These are phyloP conservation scores for Bufo gargarizans DNA, from an alignment of 2,113 vertebrate species.

Conservation along the genomic window DNA sequence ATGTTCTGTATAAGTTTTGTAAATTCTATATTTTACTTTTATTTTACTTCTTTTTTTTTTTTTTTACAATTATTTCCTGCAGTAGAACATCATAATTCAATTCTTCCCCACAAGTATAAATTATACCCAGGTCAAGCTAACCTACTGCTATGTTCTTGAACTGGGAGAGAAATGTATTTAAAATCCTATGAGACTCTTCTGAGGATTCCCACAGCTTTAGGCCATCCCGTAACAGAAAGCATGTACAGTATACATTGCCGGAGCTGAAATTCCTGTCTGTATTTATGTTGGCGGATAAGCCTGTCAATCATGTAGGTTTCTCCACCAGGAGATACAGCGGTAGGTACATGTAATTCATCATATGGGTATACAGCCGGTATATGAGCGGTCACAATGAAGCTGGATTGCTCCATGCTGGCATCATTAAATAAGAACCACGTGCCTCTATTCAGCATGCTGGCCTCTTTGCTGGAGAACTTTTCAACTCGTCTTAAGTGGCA, in stretches of 20 bases:
- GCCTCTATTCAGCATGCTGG: neutral
- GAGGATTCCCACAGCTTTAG: neutral
- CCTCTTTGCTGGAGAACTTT: conserved; percentile 26
- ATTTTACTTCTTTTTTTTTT: too few relatives aligned
- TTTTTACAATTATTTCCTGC: too few relatives aligned
- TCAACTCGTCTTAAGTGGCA: conserved; percentile 16
- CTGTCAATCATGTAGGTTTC: neutral
- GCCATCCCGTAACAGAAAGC: neutral
- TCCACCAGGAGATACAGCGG: neutral
- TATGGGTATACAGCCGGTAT: neutral
- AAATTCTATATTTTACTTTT: too few relatives aligned
- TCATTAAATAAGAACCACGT: conserved; percentile 33
- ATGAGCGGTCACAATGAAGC: conserved; percentile 3
- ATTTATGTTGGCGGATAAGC: neutral
- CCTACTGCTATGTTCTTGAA: neutral
- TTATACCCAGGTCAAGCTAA: neutral
- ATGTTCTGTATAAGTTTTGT: too few relatives aligned
- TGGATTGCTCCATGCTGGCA: conserved; percentile 3
- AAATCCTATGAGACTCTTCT: neutral
- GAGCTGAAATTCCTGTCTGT: neutral
- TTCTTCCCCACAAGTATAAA: neutral
- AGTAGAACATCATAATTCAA: neutral
- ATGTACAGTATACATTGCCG: neutral
- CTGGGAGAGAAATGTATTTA: neutral
- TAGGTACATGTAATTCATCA: neutral